Conservation (phyloP, 2,888 invertebrate species). For the Nebria brevicollis region DNA sequence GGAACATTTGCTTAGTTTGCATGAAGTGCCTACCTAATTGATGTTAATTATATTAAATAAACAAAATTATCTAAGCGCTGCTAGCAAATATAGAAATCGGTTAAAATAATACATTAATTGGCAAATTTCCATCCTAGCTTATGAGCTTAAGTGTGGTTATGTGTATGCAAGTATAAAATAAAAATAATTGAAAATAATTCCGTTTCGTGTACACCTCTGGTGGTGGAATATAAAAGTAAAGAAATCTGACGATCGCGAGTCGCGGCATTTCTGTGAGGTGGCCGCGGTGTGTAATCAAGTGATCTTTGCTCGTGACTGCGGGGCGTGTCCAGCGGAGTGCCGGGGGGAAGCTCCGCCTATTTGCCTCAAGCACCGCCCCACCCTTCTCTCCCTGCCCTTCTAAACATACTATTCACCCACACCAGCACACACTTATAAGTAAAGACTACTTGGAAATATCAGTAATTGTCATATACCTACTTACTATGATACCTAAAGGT, state of each 20-base stretch:
- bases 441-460: not conserved
- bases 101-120: no score
- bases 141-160: not conserved
- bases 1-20: no score
- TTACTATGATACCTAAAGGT: no score
- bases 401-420: slow-evolving; percentile 39
- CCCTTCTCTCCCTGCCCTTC: slow-evolving; percentile 47
- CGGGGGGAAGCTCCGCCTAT: slow-evolving; percentile 53
- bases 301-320: slow-evolving; percentile 47
- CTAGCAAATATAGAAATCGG: no score
- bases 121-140: not conserved
- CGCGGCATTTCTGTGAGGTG: slow-evolving; percentile 4
- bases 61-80: no score
- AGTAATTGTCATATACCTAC: not conserved
- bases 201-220: slow-evolving; percentile 1
- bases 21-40: no score
- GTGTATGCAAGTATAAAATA: not conserved
- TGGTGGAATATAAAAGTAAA: slow-evolving; percentile 7
- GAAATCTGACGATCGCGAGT: not conserved
- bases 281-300: slow-evolving; percentile 46
- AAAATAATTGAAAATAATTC: not conserved
- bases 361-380: slow-evolving; percentile 51
- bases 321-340: slow-evolving; percentile 37
- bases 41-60: no score
- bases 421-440: not conserved